Percentiles rank a stretch among this genome's conserved stretches.
phyloP scores from a whole-genome alignment of 2,888 invertebrate species.

The Itoplectis maculator region DNA sequence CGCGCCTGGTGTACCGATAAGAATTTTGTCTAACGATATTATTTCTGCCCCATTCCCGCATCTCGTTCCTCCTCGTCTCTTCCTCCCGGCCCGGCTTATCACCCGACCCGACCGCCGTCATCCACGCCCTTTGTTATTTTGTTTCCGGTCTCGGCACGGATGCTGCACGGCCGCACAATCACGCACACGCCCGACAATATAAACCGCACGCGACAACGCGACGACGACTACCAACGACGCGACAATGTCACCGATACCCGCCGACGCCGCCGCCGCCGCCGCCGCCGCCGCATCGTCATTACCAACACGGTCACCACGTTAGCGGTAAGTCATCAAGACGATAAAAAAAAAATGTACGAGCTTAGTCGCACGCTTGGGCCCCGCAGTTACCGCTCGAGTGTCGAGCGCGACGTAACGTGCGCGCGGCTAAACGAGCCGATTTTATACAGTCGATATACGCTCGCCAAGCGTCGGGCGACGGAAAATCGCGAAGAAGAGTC shows the following conservation, averaged over 20 bases:
- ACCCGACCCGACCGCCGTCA: conserved; percentile 46
- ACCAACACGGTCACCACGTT: conserved; percentile 66
- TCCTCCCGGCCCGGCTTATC: conserved; percentile 66
- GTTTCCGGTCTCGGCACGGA: conserved; percentile 78
- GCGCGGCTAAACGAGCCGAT: conserved; percentile 19
- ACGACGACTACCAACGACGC: conserved; percentile 48
- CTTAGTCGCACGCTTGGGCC: conserved; percentile 40
- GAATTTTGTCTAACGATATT: conserved; percentile 55
- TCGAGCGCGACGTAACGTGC: conserved; percentile 45
- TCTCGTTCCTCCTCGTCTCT: conserved; percentile 30
- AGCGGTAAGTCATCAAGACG: conserved; percentile 70
- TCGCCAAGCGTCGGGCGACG: not conserved
- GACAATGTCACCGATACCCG: conserved; percentile 62
- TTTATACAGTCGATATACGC: conserved; percentile 2
- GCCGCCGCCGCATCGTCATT: conserved; percentile 65
- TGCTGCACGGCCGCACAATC: conserved; percentile 75
- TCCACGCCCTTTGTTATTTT: conserved; percentile 69
- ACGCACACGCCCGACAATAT: conserved; percentile 61
- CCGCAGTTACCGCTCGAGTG: conserved; percentile 56
- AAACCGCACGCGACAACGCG: conserved; percentile 58
- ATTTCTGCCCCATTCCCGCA: conserved; percentile 29
- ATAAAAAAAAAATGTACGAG: conserved; percentile 51
- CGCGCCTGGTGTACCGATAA: not conserved
- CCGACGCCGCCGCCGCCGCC: too few relatives aligned
- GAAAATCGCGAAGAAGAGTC: conserved; percentile 2